A percentile compares a stretch with the other conserved stretches of the same genome.
phyloP scores from a whole-genome alignment of 1,140 invertebrate species.

The Zaprionus africanus region DNA sequence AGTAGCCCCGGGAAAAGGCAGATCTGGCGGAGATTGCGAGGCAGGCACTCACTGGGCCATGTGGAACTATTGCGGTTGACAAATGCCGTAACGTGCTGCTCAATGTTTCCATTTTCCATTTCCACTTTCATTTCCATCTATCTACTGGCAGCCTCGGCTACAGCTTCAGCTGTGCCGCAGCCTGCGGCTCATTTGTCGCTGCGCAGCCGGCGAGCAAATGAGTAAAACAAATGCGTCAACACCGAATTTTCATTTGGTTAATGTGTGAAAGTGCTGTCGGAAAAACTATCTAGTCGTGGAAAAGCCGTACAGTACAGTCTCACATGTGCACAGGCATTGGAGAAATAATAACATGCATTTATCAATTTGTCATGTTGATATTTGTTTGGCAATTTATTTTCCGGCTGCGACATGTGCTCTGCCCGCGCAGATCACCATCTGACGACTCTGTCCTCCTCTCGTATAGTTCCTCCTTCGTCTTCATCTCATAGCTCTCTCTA shows the following conservation, averaged over 20 bases:
- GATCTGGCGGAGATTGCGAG: background rate
- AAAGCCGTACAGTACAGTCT: background rate
- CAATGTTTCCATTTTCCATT: constrained; percentile 67
- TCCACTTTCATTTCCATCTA: constrained; percentile 31
- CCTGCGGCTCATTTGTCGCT: constrained; percentile 73
- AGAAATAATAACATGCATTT: constrained; percentile 82
- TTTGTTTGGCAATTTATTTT: constrained; percentile 83
- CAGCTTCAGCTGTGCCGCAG: constrained; percentile 61
- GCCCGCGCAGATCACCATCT: constrained; percentile 11
- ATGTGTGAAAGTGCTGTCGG: constrained; percentile 68
- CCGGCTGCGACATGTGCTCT: constrained; percentile 60
- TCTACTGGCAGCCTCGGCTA: constrained; percentile 17
- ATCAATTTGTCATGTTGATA: constrained; percentile 84
- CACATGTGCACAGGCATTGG: constrained; percentile 32
- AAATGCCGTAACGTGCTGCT: constrained; percentile 79
- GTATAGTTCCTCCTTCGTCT: background rate
- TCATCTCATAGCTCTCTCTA: background rate
- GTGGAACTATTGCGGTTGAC: constrained; percentile 65
- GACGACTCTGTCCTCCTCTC: constrained; percentile 1
- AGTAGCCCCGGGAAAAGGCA: constrained; percentile 40
- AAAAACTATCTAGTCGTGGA: constrained; percentile 51
- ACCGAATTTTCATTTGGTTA: constrained; percentile 83
- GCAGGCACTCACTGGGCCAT: constrained; percentile 39
- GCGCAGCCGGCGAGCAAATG: constrained; percentile 46
- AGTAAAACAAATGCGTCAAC: constrained; percentile 82